phyloP scores from a whole-genome alignment of 2,797 vertebrate species.

The Pterois miles region DNA sequence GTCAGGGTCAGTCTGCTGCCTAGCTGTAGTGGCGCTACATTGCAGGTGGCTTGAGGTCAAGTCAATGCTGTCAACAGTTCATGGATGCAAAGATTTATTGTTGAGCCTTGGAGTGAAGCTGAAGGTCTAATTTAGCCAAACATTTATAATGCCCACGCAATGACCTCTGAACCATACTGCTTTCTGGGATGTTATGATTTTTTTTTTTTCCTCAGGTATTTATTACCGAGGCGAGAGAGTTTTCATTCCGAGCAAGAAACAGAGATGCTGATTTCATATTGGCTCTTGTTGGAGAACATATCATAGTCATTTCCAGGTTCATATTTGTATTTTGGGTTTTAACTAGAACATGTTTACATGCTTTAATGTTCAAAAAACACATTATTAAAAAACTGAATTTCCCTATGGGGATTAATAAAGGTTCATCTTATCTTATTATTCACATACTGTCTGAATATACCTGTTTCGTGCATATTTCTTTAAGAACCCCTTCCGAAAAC shows the following conservation, averaged over 20 bases:
- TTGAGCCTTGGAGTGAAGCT: slow-evolving; percentile 8
- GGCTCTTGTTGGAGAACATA: too few relatives aligned
- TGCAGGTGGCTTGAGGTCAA: slow-evolving; percentile 27
- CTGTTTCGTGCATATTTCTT: too few relatives aligned
- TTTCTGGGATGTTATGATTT: neutral
- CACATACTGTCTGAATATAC: too few relatives aligned
- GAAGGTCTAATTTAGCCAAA: slow-evolving; percentile 34
- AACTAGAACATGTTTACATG: too few relatives aligned
- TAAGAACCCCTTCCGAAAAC: too few relatives aligned
- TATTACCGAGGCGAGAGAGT: neutral
- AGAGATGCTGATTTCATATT: neutral
- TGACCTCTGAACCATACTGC: neutral
- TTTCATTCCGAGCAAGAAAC: neutral
- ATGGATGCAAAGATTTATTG: slow-evolving; percentile 45
- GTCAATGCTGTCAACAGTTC: slow-evolving; percentile 43
- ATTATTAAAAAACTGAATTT: too few relatives aligned
- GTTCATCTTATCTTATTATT: too few relatives aligned
- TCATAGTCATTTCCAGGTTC: too few relatives aligned
- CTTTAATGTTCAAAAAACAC: too few relatives aligned
- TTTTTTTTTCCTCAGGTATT: neutral
- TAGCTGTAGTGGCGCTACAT: slow-evolving; percentile 1
- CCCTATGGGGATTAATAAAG: too few relatives aligned
- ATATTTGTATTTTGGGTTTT: too few relatives aligned
- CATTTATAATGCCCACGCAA: neutral
- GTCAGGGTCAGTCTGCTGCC: slow-evolving; percentile 42